Evolutionary conservation across 2,888 invertebrate genomes (phyloP).

Genomic region (Phortica magna): DNA sequence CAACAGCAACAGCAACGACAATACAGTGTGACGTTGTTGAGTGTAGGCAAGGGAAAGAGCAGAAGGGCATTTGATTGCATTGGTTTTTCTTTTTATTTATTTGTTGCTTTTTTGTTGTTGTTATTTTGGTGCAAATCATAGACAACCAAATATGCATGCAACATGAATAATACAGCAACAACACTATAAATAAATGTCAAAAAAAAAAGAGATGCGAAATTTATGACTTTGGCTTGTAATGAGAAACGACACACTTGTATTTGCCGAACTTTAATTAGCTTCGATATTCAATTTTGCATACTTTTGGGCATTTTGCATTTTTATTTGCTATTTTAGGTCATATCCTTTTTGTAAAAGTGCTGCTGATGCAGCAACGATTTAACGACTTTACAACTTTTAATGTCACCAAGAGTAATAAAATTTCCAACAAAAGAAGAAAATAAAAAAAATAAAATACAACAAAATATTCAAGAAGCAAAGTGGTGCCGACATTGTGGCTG

Average conservation of each 20-base stretch:
- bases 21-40: no score
- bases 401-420: neutral
- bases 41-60: no score
- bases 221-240: neutral
- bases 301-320: conserved; percentile 10
- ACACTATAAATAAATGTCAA: neutral
- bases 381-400: conserved; percentile 13
- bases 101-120: no score
- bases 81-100: no score
- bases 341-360: no score
- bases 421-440: neutral
- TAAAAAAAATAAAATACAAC: no score
- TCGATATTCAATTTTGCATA: neutral
- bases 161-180: no score
- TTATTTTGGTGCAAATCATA: no score
- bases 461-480: neutral
- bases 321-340: neutral
- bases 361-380: neutral
- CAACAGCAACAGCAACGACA: conserved; percentile 11
- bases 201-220: neutral
- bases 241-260: neutral
- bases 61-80: no score
- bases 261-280: neutral
- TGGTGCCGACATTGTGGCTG: neutral
- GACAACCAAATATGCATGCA: no score